Base-by-base conservation (phyloP, 2,113 vertebrate genomes). In the Neogale vison region DNA sequence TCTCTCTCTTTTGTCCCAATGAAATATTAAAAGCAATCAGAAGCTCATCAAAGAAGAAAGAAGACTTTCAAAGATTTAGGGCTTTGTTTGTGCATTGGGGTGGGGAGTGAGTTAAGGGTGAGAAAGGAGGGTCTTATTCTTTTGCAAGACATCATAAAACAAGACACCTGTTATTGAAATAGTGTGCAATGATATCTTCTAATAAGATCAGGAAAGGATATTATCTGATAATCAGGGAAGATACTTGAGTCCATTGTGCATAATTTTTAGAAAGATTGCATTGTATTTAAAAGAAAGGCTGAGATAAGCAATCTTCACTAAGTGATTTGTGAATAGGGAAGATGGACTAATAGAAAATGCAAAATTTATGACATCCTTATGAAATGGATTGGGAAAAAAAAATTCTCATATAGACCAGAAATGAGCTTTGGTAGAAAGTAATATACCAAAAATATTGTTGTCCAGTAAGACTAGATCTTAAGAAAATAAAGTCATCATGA, bases 401-500 rank as follows among this genome's bases (percentile, higher is more conserved):
- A 50, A n/a, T 20, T 76, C 42, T 87, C 29, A 36, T 50, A 55
- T 23, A 36, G 18, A 72, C 11, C 14, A 87, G 76, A 96, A 93
- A 86, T 69, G 29, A 81, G 18, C 15, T 82, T 87, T 24, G 72
- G 18, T 39, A 74, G 72, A 85, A 95, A 76, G 17, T 42, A 83
- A 55, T 81, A 81, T 91, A 76, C 6, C 2, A 31, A 82, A 93
- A 84, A 39, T 77, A 39, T 63, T 42, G 42, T 85, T 91, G 59
- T 89, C 34, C 45, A 47, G 4, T 77, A 34, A 87, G 34, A 61
- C n/a, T 83, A 39, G 34, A 63, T 90, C n/a, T 74, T 74, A 93
- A n/a, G 81, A 94, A 94, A 93, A 59, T 17, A 72, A 69, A 92
- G 24, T 74, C 45, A 91, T 88, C 17, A 24, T 94, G 88, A 97